Base-by-base conservation (phyloP, 2,113 vertebrate genomes). In the Salvelinus namaycush region DNA sequence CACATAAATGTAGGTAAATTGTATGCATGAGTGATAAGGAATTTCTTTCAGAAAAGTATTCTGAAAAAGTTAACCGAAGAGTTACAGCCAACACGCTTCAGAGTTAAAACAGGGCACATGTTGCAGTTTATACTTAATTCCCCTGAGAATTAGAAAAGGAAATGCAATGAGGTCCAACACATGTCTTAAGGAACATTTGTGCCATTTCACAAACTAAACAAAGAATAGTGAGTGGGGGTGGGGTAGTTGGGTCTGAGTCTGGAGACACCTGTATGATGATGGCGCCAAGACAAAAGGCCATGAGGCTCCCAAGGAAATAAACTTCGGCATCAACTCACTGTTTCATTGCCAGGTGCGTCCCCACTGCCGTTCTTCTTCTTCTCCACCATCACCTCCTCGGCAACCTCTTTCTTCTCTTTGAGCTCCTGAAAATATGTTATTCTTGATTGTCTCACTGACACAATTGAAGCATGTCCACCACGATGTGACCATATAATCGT, bases 381-480 rank as follows among this genome's bases (percentile, higher is more conserved):
- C 59, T 83, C 77, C 73, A 86, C 77, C 64, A 86, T 68, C 26
- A 81, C 81, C 84, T 89, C 87, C 83, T 88, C 92, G 51, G 86
- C 89, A 6, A 82, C 90, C 83, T 94, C 94, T 86, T 94, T 94
- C 90, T 95, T 95, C 81, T 95, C 94, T 72, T 95, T 95, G 82
- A 94, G 90, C 69, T 95, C 95, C 94, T 95, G 81, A 3, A 75
- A 26, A 65, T 22, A 75, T 75, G 20, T 22, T 16, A 39, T 71
- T 24, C 69, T 54, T 12, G 48, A 12, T 54, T 26, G 39, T 3
- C 31, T 34, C 29, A 20, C 5, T n/a, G 29, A 68, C 16, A 62
- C n/a, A 24, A 24, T 24, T 16, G 2, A 8, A n/a, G 59, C 18
- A 54, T 54, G 12, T 54, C 51, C 51, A 62, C 59, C 7, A 62